A percentile compares a stretch with the other conserved stretches of the same genome.
Conservation (phyloP, 2,113 vertebrate genomes). For the Hydropotes inermis region DNA sequence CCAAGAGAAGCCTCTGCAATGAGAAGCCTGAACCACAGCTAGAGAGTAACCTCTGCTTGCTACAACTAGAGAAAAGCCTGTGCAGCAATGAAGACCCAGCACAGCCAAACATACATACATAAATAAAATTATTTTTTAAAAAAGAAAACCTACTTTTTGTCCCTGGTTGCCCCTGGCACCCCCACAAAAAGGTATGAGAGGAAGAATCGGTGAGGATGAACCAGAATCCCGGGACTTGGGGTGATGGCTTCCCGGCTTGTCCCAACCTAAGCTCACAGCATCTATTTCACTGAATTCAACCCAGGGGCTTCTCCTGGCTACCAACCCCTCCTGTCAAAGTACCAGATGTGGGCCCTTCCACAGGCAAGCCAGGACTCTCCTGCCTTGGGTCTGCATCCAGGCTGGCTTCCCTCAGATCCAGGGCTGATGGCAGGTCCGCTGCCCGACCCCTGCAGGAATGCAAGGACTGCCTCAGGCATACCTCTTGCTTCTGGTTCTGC, state of each 20-base stretch:
- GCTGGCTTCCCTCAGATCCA: background rate
- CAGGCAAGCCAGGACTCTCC: background rate
- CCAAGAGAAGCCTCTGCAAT: background rate
- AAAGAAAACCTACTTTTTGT: background rate
- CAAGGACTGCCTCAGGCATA: background rate
- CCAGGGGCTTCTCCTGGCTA: background rate
- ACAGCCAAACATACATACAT: background rate
- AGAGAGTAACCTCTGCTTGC: background rate
- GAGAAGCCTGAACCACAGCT: background rate
- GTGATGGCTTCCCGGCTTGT: background rate
- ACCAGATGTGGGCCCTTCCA: background rate
- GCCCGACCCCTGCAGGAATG: background rate
- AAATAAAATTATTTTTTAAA: background rate
- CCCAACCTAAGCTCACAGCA: background rate
- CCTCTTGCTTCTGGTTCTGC: background rate
- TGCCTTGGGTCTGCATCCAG: background rate
- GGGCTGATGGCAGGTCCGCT: fast-evolving
- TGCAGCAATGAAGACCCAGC: background rate
- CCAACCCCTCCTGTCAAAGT: background rate
- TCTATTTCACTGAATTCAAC: background rate
- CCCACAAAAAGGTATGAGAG: background rate
- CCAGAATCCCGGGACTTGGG: background rate
- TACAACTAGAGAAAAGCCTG: background rate
- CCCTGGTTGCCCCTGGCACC: background rate
- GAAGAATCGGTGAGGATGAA: background rate